Base-by-base conservation (phyloP, 2,113 vertebrate genomes). In the Podilymbus podiceps region DNA sequence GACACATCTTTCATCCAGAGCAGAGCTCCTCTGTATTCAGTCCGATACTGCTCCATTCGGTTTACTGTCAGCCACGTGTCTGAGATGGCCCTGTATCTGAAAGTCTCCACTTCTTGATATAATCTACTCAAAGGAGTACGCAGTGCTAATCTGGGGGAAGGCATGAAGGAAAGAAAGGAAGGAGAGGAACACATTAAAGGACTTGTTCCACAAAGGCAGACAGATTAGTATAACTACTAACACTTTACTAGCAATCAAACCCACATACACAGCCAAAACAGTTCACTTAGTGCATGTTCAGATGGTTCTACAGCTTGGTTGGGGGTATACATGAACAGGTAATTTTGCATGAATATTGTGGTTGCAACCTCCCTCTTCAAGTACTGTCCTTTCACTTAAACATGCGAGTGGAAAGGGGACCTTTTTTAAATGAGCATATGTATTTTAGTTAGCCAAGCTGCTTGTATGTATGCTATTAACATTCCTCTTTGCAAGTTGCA, bases 1-100 rank as follows among this genome's bases (percentile, higher is more conserved):
- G 99, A 99, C n/a, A 99, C 98, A 38, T 99, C 99, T 97, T 99
- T 99, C 99, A 99, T 99, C 99, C 99, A 99, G 7, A 99, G 98
- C 6, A 99, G 97, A 1, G 99, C 99, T 49, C 99, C 99, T 30
- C 99, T 98, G 93, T 99, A 99, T 53, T 99, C 99, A 0, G 99
- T 99, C 81, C 99, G 98, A 79, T 98, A 98, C 92, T 99, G 99
- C 67, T 99, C 99, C 99, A 99, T 99, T 19, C 99, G 98, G 86
- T 99, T 99, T 81, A 99, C 99, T 0, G 99, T 99, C 95, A 99
- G 98, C 99, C 99, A 99, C 0, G 99, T 99, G 97, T 99, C 99
- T 0, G 99, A 99, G 97, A 99, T 99, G 64, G 99, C 99, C 49
- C 99, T 97, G 31, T 99, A 99, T 23, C 99, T 98, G 77, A 99